Evolutionary conservation across 2,888 invertebrate species (phyloP).

Genomic region (Dioctria linearis): DNA sequence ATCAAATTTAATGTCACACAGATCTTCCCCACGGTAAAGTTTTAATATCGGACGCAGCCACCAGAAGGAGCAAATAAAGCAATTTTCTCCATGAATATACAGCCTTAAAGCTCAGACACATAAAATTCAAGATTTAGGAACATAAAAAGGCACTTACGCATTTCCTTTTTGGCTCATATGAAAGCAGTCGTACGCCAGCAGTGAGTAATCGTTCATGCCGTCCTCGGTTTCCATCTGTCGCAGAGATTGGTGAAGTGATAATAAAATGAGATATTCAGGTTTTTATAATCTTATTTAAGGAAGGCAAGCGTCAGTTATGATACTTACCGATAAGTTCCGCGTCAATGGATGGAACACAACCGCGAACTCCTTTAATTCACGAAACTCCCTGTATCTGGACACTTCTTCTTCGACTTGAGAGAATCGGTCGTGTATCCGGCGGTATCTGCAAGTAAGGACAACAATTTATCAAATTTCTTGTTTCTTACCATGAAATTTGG

Average conservation of each 20-base stretch:
- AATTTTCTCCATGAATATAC: slow-evolving; percentile 7
- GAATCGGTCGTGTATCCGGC: slow-evolving; percentile 59
- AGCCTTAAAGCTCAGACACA: slow-evolving; percentile 22
- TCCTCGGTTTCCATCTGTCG: slow-evolving; percentile 59
- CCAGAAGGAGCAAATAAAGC: slow-evolving; percentile 25
- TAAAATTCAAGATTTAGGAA: slow-evolving; percentile 38
- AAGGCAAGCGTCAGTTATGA: too few species aligned
- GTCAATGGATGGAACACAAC: slow-evolving; percentile 72
- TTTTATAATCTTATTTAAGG: too few species aligned
- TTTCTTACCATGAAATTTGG: background rate
- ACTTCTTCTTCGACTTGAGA: slow-evolving; percentile 70
- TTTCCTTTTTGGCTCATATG: slow-evolving; percentile 74
- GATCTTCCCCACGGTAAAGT: background rate
- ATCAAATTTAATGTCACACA: slow-evolving; percentile 16
- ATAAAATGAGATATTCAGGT: slow-evolving; percentile 1
- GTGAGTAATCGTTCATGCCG: slow-evolving; percentile 70
- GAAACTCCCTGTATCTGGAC: slow-evolving; percentile 70
- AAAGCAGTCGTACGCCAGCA: slow-evolving; percentile 74
- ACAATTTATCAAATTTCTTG: slow-evolving; percentile 26
- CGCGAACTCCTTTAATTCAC: slow-evolving; percentile 72
- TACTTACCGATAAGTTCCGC: slow-evolving; percentile 67
- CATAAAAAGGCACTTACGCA: slow-evolving; percentile 69
- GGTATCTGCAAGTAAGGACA: slow-evolving; percentile 55
- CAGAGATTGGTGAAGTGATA: background rate
- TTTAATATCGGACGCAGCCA: slow-evolving; percentile 10